A percentile compares a stretch with the other conserved stretches of the same genome.
Evolutionary conservation across 1,140 invertebrate genomes (phyloP).

Genomic region (Dinoponera quadriceps): DNA sequence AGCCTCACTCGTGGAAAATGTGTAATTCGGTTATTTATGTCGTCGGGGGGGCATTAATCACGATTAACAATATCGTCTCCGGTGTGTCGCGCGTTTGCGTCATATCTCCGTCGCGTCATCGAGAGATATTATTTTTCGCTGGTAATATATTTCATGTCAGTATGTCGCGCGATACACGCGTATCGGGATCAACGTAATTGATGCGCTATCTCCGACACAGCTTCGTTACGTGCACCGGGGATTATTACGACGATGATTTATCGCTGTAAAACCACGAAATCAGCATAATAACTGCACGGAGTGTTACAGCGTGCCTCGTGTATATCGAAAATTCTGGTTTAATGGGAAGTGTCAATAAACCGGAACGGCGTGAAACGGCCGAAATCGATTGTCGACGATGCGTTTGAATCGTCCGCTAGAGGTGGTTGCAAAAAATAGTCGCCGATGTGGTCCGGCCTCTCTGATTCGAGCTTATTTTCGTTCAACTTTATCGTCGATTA

Average conservation of each 20-base stretch:
- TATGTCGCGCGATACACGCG: background rate
- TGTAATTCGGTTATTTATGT: constrained; percentile 2
- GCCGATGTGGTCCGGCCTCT: too few relatives aligned
- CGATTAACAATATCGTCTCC: background rate
- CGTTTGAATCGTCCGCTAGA: background rate
- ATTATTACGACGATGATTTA: constrained; percentile 30
- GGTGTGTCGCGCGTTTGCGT: background rate
- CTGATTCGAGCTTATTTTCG: too few relatives aligned
- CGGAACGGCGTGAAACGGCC: background rate
- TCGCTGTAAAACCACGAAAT: constrained; percentile 21
- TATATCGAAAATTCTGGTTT: constrained; percentile 20
- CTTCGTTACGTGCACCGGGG: background rate
- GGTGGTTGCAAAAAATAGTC: background rate
- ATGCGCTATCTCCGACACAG: background rate
- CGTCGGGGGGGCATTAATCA: background rate
- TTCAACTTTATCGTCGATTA: too few relatives aligned
- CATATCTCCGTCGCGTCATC: too few relatives aligned
- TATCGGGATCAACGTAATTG: background rate
- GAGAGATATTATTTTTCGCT: background rate
- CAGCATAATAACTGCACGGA: constrained; percentile 21
- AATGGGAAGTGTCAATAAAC: constrained; percentile 39
- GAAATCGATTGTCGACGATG: background rate
- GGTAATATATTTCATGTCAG: background rate
- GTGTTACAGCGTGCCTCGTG: background rate
- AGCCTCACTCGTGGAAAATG: background rate